These are phyloP conservation scores for Myrmecobius fasciatus DNA, from an alignment of 2,113 vertebrate species.

Conservation along the genomic window DNA sequence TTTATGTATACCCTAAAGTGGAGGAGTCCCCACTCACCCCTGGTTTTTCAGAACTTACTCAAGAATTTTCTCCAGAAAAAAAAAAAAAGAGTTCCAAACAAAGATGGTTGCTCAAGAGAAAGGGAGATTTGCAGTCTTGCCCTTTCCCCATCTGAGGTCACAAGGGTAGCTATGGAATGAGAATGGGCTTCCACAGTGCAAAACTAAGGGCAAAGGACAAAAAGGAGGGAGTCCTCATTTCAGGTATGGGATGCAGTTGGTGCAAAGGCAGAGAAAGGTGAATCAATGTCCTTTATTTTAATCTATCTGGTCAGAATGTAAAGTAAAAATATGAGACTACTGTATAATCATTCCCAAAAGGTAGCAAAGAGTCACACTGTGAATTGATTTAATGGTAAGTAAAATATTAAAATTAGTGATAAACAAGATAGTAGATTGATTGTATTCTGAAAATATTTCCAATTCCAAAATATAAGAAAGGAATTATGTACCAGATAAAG, in stretches of 20 bases:
- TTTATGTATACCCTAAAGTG: too few relatives aligned
- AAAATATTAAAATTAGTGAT: not conserved
- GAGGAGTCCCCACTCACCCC: too few relatives aligned
- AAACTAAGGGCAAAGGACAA: too few relatives aligned
- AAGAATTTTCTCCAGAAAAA: too few relatives aligned
- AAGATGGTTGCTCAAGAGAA: too few relatives aligned
- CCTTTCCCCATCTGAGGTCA: too few relatives aligned
- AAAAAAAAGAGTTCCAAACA: too few relatives aligned
- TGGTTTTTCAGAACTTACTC: too few relatives aligned
- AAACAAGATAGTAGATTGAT: not conserved
- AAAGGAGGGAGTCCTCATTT: not conserved
- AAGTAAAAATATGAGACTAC: not conserved
- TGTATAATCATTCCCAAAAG: not conserved
- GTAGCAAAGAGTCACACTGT: not conserved
- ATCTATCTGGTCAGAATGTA: not conserved
- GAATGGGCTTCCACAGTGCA: too few relatives aligned
- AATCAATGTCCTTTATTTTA: not conserved
- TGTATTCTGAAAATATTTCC: not conserved
- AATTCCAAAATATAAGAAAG: not conserved
- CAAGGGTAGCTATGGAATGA: too few relatives aligned
- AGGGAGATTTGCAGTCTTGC: too few relatives aligned
- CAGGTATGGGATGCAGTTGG: not conserved
- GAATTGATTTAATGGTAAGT: not conserved
- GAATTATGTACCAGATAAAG: not conserved
- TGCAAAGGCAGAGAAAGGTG: not conserved